Conservation (phyloP, 1,140 invertebrate species). For the Muscidifurax raptorellus region DNA sequence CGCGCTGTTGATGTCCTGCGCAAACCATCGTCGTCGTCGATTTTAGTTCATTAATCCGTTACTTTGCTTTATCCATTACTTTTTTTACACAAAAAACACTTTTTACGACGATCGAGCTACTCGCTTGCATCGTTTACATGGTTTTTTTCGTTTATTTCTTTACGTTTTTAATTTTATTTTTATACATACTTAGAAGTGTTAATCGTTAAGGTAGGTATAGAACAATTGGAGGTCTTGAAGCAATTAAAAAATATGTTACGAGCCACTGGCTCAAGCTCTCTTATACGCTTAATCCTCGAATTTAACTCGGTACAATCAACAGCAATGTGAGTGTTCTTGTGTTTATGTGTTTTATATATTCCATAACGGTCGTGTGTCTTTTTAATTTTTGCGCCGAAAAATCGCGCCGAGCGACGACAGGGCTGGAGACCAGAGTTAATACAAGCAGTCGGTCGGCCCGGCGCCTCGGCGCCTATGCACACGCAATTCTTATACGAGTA, state of each 20-base stretch:
- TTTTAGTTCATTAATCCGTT: slow-evolving; percentile 28
- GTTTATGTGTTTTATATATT: slow-evolving; percentile 10
- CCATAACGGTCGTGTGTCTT: slow-evolving; percentile 18
- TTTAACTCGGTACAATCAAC: slow-evolving; percentile 68
- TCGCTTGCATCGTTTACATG: slow-evolving; percentile 6
- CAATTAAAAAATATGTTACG: slow-evolving; percentile 73
- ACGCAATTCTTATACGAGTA: slow-evolving; percentile 31
- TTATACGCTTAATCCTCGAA: slow-evolving; percentile 64
- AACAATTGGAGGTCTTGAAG: slow-evolving; percentile 65
- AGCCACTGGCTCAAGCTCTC: slow-evolving; percentile 70
- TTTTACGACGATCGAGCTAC: slow-evolving; percentile 59
- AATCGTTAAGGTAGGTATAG: slow-evolving; percentile 63
- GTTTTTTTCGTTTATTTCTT: slow-evolving; percentile 35
- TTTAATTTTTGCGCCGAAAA: background rate
- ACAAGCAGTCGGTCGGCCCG: slow-evolving; percentile 1
- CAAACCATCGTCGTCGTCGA: slow-evolving; percentile 44
- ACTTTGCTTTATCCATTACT: background rate
- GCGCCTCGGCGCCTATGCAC: background rate
- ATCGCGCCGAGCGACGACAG: slow-evolving; percentile 10
- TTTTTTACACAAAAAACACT: slow-evolving; percentile 57
- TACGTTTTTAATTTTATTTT: slow-evolving; percentile 45
- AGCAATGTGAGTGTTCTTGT: slow-evolving; percentile 55
- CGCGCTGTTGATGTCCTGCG: slow-evolving; percentile 53
- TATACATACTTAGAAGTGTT: slow-evolving; percentile 60
- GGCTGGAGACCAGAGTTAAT: background rate